These are phyloP conservation scores for Peromyscus californicus DNA, from an alignment of 2,113 vertebrate species.

Conservation along the genomic window DNA sequence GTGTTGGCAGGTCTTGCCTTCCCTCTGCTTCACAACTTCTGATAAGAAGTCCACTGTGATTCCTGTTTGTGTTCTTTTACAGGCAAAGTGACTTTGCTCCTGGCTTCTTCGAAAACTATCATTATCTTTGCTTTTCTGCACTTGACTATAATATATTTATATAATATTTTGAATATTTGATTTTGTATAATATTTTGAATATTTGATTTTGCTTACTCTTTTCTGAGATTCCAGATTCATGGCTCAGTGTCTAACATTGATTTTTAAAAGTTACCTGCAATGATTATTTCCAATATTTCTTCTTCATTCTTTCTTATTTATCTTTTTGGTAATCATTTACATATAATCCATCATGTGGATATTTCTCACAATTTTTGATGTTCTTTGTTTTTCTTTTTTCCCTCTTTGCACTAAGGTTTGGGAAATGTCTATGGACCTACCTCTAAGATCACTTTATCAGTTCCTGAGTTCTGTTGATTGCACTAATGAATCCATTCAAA, in stretches of 20 bases:
- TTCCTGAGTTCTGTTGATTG: not conserved
- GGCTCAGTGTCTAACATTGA: not conserved
- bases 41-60: not conserved
- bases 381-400: not conserved
- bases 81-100: not conserved
- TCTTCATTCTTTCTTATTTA: not conserved
- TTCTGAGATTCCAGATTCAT: not conserved
- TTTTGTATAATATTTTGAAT: not conserved
- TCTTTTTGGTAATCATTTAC: constrained; percentile 1
- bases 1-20: not conserved
- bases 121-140: not conserved
- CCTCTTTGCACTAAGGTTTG: not conserved
- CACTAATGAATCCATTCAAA: not conserved
- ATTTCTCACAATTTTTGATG: not conserved
- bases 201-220: not conserved
- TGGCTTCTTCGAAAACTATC: not conserved
- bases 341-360: not conserved
- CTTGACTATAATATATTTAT: not conserved
- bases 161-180: constrained; percentile 16
- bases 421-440: not conserved
- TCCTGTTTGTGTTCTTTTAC: not conserved
- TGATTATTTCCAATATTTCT: not conserved
- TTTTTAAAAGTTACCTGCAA: not conserved
- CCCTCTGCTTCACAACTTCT: not conserved
- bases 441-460: not conserved